Evolutionary conservation across 2,797 vertebrate species (phyloP).

Genomic region (Epinephelus malabaricus): DNA sequence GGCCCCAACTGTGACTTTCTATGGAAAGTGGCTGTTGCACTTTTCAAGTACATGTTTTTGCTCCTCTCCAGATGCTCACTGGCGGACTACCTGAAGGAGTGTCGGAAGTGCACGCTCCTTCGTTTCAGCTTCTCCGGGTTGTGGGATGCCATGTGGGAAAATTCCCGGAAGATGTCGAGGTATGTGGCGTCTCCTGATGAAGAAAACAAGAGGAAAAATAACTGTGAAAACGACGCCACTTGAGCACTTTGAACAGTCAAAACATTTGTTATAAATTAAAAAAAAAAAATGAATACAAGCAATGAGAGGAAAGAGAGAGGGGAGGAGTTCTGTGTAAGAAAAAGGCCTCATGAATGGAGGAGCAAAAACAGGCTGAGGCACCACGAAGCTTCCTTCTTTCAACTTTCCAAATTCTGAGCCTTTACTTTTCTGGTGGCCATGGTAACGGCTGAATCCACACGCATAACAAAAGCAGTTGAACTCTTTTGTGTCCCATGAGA

Average conservation of each 20-base stretch:
- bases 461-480: conserved; percentile 74
- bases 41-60: conserved; percentile 54
- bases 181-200: conserved; percentile 91
- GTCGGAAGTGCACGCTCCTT: conserved; percentile 89
- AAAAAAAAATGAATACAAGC: conserved; percentile 4
- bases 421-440: conserved; percentile 71
- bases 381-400: conserved; percentile 66
- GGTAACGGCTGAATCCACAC: conserved; percentile 70
- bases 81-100: conserved; percentile 85
- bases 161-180: conserved; percentile 93
- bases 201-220: background rate
- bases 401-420: conserved; percentile 67
- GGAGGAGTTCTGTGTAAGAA: conserved; percentile 18
- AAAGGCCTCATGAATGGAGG: conserved; percentile 39
- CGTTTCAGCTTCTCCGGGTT: conserved; percentile 93
- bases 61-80: background rate
- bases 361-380: conserved; percentile 47
- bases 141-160: conserved; percentile 94
- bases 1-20: background rate
- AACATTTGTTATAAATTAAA: conserved; percentile 41
- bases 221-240: conserved; percentile 13
- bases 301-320: conserved; percentile 21
- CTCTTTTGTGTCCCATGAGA: conserved; percentile 71
- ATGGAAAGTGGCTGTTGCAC: conserved; percentile 43
- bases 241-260: conserved; percentile 20